Percentiles rank a stretch among this genome's conserved stretches.
These are phyloP conservation scores for Hyperoodon ampullatus DNA, from an alignment of 2,113 vertebrate genomes.

Conservation along the genomic window DNA sequence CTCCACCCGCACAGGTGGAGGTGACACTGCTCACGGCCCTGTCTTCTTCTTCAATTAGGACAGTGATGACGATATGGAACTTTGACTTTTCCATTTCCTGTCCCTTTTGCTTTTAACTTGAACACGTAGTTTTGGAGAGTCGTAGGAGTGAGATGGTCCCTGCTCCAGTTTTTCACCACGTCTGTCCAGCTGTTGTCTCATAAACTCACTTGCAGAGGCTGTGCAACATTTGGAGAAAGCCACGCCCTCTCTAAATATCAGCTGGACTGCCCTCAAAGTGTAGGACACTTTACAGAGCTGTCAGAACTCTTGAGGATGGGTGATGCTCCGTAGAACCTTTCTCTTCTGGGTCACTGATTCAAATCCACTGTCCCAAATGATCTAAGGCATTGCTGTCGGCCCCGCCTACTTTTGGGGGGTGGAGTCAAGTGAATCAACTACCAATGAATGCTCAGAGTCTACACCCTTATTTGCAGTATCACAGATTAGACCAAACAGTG, in stretches of 20 bases:
- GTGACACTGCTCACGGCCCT: no score
- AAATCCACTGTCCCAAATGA: neutral
- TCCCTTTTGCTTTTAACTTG: neutral
- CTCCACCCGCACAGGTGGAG: accelerated
- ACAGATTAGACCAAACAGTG: neutral
- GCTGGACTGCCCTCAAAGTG: neutral
- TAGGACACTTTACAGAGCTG: neutral
- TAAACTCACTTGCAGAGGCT: neutral
- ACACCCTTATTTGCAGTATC: neutral
- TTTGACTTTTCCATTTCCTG: neutral
- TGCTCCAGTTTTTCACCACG: neutral
- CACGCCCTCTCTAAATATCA: neutral
- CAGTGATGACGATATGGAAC: neutral
- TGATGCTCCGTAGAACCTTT: neutral
- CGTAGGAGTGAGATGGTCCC: neutral
- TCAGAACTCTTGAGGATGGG: neutral
- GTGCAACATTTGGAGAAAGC: neutral
- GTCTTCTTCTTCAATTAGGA: neutral
- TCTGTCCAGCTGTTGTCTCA: neutral
- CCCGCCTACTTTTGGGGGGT: neutral
- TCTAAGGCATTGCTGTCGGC: neutral
- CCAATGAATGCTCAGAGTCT: neutral
- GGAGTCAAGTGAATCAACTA: neutral
- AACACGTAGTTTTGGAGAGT: neutral
- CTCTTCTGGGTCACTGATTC: neutral